Evolutionary conservation across 2,888 invertebrate species (phyloP).

Genomic region (Poecilobothrus nobilitatus): DNA sequence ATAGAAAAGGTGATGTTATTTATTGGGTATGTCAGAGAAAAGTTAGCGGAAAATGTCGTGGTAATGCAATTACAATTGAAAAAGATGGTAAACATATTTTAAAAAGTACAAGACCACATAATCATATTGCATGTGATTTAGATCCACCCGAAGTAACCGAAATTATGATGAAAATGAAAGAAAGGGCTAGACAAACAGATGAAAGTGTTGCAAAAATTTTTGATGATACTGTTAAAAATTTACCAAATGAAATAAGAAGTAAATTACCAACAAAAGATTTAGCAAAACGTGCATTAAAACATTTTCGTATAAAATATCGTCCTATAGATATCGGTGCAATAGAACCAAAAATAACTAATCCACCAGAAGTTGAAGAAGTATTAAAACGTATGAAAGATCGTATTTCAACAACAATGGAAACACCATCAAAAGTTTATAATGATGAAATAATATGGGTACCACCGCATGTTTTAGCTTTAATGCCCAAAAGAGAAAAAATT

Average conservation of each 20-base stretch:
- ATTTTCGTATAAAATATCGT: not conserved
- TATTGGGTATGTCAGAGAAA: constrained; percentile 7
- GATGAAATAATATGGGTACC: not conserved
- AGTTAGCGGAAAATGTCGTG: constrained; percentile 4
- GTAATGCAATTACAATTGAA: constrained; percentile 7
- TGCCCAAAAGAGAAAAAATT: not conserved
- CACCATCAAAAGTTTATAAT: constrained; percentile 1
- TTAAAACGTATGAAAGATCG: constrained; percentile 8
- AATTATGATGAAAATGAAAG: not conserved
- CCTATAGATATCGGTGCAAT: constrained; percentile 7
- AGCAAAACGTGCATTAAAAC: not conserved
- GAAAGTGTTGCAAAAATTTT: constrained; percentile 8
- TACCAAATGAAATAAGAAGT: constrained; percentile 7
- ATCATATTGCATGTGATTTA: constrained; percentile 7
- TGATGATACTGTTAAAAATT: constrained; percentile 2
- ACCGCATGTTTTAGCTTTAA: not conserved
- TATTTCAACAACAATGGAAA: constrained; percentile 7
- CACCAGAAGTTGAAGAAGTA: constrained; percentile 9
- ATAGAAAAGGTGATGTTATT: not conserved
- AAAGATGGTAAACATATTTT: constrained; percentile 9
- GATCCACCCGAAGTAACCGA: not conserved
- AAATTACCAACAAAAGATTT: not conserved
- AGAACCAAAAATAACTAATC: not conserved
- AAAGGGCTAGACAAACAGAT: not conserved
- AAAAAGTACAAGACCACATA: constrained; percentile 1